Conservation (phyloP, 64 coral and sea anemone species). For the Pocillopora damicornis region DNA sequence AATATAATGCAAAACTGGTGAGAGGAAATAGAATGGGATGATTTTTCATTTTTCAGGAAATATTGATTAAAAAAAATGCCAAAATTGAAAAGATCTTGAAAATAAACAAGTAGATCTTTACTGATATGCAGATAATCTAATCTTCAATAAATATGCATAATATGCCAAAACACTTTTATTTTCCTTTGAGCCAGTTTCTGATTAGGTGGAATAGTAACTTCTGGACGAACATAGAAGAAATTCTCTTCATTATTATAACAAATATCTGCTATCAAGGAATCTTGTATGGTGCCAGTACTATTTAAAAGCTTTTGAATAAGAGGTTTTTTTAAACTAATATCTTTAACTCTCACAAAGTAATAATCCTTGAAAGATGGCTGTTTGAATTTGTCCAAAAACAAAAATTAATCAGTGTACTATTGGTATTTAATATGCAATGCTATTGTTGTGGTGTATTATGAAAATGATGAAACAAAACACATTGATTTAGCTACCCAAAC, state of each 20-base stretch:
- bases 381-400: not conserved
- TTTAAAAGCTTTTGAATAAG: no score
- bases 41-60: not conserved
- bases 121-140: not conserved
- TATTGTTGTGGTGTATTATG: not conserved
- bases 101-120: not conserved
- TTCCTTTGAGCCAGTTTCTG: no score
- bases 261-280: no score
- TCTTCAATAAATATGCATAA: no score
- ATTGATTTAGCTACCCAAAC: conserved; percentile 5
- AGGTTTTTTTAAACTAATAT: no score
- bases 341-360: no score
- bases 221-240: no score
- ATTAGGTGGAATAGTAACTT: no score
- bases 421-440: conserved; percentile 16
- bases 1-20: not conserved
- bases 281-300: no score
- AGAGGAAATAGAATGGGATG: not conserved
- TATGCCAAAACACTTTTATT: no score
- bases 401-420: not conserved
- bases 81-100: not conserved
- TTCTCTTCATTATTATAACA: no score
- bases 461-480: not conserved
- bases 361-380: no score
- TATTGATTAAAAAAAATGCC: not conserved